These are phyloP conservation scores for Lordiphosa andalusiaca DNA, from an alignment of 2,888 invertebrate species.

Conservation along the genomic window DNA sequence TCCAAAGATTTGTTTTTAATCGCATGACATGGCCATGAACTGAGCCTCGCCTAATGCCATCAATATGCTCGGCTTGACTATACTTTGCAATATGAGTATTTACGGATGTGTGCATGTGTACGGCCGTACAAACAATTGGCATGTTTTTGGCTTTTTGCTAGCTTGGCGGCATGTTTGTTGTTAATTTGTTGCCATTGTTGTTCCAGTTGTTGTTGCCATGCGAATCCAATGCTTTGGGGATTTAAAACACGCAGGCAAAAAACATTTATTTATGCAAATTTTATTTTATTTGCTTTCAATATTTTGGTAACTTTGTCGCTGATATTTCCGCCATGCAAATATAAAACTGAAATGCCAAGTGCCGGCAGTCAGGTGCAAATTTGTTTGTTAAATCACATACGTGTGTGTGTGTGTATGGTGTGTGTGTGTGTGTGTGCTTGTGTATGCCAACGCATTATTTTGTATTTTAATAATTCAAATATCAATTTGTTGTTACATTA, in stretches of 20 bases:
- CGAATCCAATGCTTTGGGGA: conserved; percentile 68
- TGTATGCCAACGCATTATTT: conserved; percentile 68
- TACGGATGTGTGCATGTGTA: conserved; percentile 18
- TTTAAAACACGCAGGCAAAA: conserved; percentile 55
- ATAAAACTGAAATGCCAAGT: conserved; percentile 53
- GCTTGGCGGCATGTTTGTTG: conserved; percentile 56
- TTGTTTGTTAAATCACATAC: conserved; percentile 42
- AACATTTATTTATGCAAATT: conserved; percentile 71
- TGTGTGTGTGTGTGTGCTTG: conserved; percentile 9
- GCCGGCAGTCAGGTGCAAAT: conserved; percentile 57
- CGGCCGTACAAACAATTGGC: conserved; percentile 53
- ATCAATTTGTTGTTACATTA: conserved; percentile 73
- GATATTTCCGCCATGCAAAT: conserved; percentile 71
- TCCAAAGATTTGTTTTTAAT: too few relatives aligned
- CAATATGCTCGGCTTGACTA: too few relatives aligned
- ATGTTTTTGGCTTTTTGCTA: conserved; percentile 69
- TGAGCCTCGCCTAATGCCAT: too few relatives aligned
- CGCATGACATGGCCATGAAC: too few relatives aligned
- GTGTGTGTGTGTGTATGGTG: not conserved
- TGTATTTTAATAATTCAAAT: conserved; percentile 73
- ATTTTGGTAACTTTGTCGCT: conserved; percentile 74
- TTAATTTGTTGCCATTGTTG: conserved; percentile 50
- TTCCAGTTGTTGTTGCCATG: conserved; percentile 37
- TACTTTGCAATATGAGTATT: not conserved
- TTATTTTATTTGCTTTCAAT: conserved; percentile 74